These are phyloP conservation scores for Protomyctophum bolini DNA, from an alignment of 2,113 vertebrate genomes.

Conservation along the genomic window DNA sequence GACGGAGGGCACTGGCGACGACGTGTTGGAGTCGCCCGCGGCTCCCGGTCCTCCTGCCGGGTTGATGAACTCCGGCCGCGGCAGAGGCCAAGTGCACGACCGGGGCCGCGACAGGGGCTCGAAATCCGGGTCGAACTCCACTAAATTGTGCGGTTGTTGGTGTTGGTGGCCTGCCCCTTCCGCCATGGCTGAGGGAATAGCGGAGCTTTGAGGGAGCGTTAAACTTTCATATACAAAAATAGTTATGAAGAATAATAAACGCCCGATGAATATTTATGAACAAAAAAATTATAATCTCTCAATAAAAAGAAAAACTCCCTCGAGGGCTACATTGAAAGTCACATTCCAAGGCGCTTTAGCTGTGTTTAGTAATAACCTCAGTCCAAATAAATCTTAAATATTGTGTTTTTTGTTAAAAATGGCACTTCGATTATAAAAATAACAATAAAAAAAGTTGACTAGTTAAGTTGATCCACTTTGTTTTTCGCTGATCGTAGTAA, in stretches of 20 bases:
- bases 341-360: slow-evolving; percentile 58
- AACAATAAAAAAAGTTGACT: slow-evolving; percentile 7
- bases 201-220: slow-evolving; percentile 46
- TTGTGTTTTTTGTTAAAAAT: slow-evolving; percentile 7
- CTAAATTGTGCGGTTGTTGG: slow-evolving; percentile 48
- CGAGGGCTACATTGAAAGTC: slow-evolving; percentile 43
- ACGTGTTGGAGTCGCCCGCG: slow-evolving; percentile 85
- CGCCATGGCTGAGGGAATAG: slow-evolving; percentile 78
- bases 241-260: slow-evolving; percentile 9
- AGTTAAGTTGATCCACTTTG: neutral
- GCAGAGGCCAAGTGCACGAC: slow-evolving; percentile 89
- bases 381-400: neutral
- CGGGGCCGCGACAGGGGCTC: slow-evolving; percentile 86
- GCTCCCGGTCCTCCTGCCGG: slow-evolving; percentile 42
- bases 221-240: neutral
- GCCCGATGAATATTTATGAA: neutral
- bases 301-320: slow-evolving; percentile 27
- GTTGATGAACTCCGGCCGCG: slow-evolving; percentile 88
- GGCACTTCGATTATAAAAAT: neutral
- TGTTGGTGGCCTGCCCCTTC: slow-evolving; percentile 80
- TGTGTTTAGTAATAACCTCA: neutral
- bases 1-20: slow-evolving; percentile 87
- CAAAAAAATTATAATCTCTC: neutral
- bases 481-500: slow-evolving; percentile 44
- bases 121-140: slow-evolving; percentile 89